phyloP scores from a whole-genome alignment of 2,113 vertebrate species.

The Channa argus region DNA sequence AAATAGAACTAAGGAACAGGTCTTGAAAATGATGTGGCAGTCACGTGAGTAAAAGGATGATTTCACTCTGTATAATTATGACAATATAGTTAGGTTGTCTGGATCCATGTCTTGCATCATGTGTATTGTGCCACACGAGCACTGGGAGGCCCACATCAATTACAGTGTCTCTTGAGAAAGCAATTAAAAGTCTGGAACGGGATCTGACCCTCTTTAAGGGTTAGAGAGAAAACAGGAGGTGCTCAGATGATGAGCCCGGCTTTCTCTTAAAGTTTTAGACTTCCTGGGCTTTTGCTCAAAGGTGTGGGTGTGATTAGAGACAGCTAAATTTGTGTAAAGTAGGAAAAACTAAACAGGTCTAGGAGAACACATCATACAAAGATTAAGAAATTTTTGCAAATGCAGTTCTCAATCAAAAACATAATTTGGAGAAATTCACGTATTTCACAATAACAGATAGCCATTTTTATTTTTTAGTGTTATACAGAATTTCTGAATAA shows the following conservation, averaged over 20 bases:
- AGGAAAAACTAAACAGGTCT: not conserved
- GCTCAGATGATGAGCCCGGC: constrained; percentile 21
- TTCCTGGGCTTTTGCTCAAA: constrained; percentile 11
- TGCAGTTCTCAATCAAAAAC: no score
- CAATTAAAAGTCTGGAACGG: constrained; percentile 61
- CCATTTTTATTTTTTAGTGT: no score
- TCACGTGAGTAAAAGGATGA: constrained; percentile 8
- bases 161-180: constrained; percentile 58
- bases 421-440: no score
- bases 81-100: not conserved
- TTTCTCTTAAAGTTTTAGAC: constrained; percentile 30
- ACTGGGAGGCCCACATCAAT: constrained; percentile 35
- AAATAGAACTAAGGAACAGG: constrained; percentile 30
- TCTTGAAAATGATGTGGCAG: constrained; percentile 3
- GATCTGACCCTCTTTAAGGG: constrained; percentile 27
- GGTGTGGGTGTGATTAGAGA: constrained; percentile 1
- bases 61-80: constrained; percentile 21
- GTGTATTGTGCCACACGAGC: constrained; percentile 23
- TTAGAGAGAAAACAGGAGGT: constrained; percentile 48
- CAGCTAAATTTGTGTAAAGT: not conserved
- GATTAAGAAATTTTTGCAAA: not conserved
- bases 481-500: no score
- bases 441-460: no score
- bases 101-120: constrained; percentile 3
- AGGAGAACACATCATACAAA: not conserved